phyloP scores from a whole-genome alignment of 2,888 invertebrate species.

The Mesochorus sp. region DNA sequence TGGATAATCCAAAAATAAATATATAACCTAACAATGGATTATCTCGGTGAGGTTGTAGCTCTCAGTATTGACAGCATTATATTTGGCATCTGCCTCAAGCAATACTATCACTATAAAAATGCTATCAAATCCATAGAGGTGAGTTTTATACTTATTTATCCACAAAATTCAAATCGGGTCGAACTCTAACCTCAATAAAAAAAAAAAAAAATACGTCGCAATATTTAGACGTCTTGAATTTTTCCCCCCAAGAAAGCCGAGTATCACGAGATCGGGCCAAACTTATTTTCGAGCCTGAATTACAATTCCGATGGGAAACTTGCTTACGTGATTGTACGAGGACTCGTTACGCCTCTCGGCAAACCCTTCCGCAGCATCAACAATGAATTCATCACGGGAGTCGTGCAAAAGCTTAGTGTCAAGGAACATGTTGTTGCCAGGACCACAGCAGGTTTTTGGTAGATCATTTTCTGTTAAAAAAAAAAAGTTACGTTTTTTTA shows the following conservation, averaged over 20 bases:
- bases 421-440: slow-evolving; percentile 93
- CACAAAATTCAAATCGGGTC: slow-evolving; percentile 1
- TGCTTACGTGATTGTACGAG: slow-evolving; percentile 90
- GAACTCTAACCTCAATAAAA: slow-evolving; percentile 6
- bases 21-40: slow-evolving; percentile 86
- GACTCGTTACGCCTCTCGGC: slow-evolving; percentile 89
- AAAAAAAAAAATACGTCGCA: too few relatives aligned
- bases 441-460: slow-evolving; percentile 93
- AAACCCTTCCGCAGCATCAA: slow-evolving; percentile 89
- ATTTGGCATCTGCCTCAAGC: slow-evolving; percentile 88
- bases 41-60: slow-evolving; percentile 89
- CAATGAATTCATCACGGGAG: slow-evolving; percentile 89
- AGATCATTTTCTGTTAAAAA: slow-evolving; percentile 47
- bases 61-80: slow-evolving; percentile 90
- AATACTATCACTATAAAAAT: slow-evolving; percentile 89
- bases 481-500: background rate
- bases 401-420: slow-evolving; percentile 90
- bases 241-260: slow-evolving; percentile 85
- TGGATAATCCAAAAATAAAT: slow-evolving; percentile 56
- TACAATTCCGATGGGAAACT: slow-evolving; percentile 86
- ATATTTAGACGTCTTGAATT: background rate
- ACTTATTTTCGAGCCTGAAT: slow-evolving; percentile 85
- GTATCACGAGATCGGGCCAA: slow-evolving; percentile 86
- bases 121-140: slow-evolving; percentile 89
- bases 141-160: background rate